phyloP scores from a whole-genome alignment of 2,113 vertebrate species.

The Suricata suricatta region DNA sequence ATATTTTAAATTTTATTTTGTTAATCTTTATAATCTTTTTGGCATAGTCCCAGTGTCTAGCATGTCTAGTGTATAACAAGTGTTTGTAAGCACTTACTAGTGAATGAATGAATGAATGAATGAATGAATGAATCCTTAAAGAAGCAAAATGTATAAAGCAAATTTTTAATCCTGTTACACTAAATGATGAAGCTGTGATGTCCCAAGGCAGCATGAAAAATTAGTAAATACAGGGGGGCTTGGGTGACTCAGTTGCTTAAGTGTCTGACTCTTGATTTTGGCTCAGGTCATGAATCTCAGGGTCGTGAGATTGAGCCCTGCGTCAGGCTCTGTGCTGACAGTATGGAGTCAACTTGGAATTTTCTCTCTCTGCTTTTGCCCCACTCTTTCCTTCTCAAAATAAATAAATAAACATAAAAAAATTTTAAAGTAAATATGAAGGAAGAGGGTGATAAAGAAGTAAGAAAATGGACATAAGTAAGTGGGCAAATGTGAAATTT shows the following conservation, averaged over 20 bases:
- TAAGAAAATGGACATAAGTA: slow-evolving; percentile 44
- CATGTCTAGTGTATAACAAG: background rate
- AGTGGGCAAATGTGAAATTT: slow-evolving; percentile 57
- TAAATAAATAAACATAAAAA: no score
- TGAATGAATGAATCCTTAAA: background rate
- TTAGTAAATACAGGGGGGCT: background rate
- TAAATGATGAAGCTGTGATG: background rate
- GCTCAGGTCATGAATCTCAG: no score
- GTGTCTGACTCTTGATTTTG: no score
- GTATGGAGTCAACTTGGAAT: no score
- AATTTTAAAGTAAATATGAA: background rate
- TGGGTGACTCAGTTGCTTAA: no score
- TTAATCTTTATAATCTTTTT: background rate
- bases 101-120: slow-evolving; percentile 30
- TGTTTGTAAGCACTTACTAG: slow-evolving; percentile 18
- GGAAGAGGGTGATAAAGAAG: background rate
- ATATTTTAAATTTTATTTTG: background rate
- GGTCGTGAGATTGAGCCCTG: no score
- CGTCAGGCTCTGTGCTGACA: no score
- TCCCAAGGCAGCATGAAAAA: slow-evolving; percentile 18
- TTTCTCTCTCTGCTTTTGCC: no score
- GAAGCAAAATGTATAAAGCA: slow-evolving; percentile 28
- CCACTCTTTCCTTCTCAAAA: no score
- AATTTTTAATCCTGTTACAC: background rate
- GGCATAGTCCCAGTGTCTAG: background rate